phyloP scores from a whole-genome alignment of 2,113 vertebrate species.

The Microtus montanus region DNA sequence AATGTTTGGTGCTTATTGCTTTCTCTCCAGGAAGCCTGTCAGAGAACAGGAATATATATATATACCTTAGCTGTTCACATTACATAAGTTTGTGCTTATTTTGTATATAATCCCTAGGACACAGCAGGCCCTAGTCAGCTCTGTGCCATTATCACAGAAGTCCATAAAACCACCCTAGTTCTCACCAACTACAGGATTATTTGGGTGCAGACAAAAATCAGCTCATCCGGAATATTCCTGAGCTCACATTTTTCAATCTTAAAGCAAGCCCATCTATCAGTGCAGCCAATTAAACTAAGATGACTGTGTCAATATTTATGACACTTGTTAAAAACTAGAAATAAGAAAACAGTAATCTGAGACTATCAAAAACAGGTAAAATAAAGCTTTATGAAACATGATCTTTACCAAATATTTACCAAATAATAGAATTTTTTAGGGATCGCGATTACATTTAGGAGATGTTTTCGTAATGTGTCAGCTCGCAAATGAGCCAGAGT shows the following conservation, averaged over 20 bases:
- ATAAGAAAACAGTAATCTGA: not conserved
- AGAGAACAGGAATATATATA: not conserved
- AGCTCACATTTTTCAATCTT: not conserved
- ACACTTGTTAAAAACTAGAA: not conserved
- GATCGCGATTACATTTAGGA: not conserved
- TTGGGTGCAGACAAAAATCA: not conserved
- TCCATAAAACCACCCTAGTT: not conserved
- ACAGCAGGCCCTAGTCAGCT: not conserved
- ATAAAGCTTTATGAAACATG: not conserved
- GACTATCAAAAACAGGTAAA: not conserved
- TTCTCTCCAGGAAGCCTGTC: not conserved
- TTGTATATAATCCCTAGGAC: not conserved
- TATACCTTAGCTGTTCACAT: not conserved
- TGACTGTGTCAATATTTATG: not conserved
- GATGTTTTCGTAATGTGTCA: not conserved
- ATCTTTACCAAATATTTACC: not conserved
- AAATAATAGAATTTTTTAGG: not conserved
- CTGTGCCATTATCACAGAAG: not conserved
- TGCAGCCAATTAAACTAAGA: not conserved
- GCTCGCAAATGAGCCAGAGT: not conserved
- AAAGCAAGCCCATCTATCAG: not conserved
- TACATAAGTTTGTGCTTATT: not conserved
- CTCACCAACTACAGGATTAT: not conserved
- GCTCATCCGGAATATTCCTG: not conserved
- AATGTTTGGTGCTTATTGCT: not conserved